phyloP scores from a whole-genome alignment of 1,140 invertebrate species.

The Drosophila ficusphila region DNA sequence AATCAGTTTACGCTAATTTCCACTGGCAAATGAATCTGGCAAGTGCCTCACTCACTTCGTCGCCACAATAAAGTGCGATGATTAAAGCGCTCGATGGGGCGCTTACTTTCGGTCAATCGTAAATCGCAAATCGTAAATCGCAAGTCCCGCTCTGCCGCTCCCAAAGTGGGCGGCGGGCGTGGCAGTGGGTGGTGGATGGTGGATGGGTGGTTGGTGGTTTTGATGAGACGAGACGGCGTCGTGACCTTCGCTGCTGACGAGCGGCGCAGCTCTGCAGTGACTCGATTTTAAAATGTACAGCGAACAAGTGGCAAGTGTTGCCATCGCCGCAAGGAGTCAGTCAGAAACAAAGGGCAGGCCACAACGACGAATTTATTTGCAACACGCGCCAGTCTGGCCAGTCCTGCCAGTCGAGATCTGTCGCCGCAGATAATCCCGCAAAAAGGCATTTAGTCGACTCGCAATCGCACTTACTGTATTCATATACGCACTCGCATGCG shows the following conservation, averaged over 20 bases:
- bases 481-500: no score
- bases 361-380: constrained; percentile 63
- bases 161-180: constrained; percentile 26
- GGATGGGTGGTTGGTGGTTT: constrained; percentile 3
- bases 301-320: constrained; percentile 66
- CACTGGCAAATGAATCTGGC: neutral
- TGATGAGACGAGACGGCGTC: constrained; percentile 40
- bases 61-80: constrained; percentile 1
- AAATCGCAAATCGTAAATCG: constrained; percentile 72
- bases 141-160: constrained; percentile 59
- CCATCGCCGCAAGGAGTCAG: neutral
- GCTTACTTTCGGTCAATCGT: constrained; percentile 55
- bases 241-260: constrained; percentile 63
- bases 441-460: constrained; percentile 36
- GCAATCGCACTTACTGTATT: neutral
- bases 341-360: constrained; percentile 19
- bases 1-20: no score
- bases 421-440: constrained; percentile 43
- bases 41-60: no score
- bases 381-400: constrained; percentile 70
- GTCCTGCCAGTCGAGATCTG: no score
- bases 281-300: constrained; percentile 66
- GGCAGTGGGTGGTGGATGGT: neutral
- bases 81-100: constrained; percentile 14
- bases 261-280: constrained; percentile 18